Percentiles rank a stretch among this genome's conserved stretches.
Conservation (phyloP, 2,113 vertebrate species). For the Gallinago undulata region DNA sequence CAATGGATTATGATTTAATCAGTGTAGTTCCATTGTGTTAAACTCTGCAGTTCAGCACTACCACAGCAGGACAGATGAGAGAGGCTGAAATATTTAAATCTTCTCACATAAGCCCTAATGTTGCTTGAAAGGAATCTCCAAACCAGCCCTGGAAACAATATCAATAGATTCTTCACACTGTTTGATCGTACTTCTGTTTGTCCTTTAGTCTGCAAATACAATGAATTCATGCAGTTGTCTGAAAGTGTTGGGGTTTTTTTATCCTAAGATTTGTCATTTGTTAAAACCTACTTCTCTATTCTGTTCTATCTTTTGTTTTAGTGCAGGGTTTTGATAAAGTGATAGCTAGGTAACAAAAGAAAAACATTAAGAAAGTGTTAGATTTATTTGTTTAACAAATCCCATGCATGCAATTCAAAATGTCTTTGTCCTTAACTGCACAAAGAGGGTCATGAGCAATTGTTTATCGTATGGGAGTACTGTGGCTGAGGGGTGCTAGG, state of each 20-base stretch:
- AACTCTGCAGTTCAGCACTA: background rate
- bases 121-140: background rate
- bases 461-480: background rate
- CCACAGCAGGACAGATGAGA: background rate
- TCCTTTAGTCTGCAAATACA: background rate
- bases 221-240: background rate
- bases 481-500: background rate
- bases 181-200: background rate
- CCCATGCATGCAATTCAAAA: background rate
- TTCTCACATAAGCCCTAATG: background rate
- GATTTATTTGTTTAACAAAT: background rate
- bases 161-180: background rate
- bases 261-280: background rate
- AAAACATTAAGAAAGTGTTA: background rate
- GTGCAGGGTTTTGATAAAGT: background rate
- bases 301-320: background rate
- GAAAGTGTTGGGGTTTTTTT: background rate
- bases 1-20: background rate
- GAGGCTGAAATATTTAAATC: background rate
- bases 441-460: background rate
- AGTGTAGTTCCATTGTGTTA: background rate
- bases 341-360: background rate
- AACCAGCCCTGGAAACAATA: background rate
- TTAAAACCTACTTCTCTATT: background rate
- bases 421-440: background rate